Base-by-base conservation (phyloP, 2,113 vertebrate genomes). In the Aplodontia rufa region DNA sequence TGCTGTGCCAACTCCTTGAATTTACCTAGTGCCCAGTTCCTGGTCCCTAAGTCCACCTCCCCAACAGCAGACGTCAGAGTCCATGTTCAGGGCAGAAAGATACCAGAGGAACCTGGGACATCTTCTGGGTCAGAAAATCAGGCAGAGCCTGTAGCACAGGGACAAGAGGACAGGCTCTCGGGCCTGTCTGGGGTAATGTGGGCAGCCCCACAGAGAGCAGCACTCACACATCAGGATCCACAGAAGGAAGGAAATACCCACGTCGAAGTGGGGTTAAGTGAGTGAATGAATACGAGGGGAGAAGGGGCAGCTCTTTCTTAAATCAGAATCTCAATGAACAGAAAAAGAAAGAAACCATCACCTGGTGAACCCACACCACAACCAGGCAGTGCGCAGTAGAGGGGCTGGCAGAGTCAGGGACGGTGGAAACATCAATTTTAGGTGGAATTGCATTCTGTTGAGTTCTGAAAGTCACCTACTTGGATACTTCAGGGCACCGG, bases 101-200 rank as follows among this genome's bases (percentile, higher is more conserved):
- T 5, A 28, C 26, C 24, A n/a, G 68, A 42, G 6, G 19, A 68
- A 40, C 24, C 51, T 7, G 8, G 62, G 55, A 1, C 16, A 6
- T 20, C 60, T 68, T n/a, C 10, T 32, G 47, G 6, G 45, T 22
- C 26, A 24, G 80, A 47, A 32, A 13, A 40, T 6, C 30, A 32
- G 35, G 53, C 3, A 3, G 42, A 8, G 47, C 3, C 49, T 24
- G 3, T 17, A 55, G 42, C 26, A 69, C 30, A n/a, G n/a, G n/a
- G 0, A 11, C 10, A 5, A 6, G 3, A 0, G 8, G 35, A 45
- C 40, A 3, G 1, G 0, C 22, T 20, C 30, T 32, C 19, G 6
- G 42, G 53, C 62, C 72, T 28, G 22, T 2, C 6, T 3, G 7
- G 30, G 74, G 22, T 11, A 13, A 37, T 19, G 16, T 76, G 40